phyloP scores from a whole-genome alignment of 1,140 invertebrate genomes.

The Tribolium madens region DNA sequence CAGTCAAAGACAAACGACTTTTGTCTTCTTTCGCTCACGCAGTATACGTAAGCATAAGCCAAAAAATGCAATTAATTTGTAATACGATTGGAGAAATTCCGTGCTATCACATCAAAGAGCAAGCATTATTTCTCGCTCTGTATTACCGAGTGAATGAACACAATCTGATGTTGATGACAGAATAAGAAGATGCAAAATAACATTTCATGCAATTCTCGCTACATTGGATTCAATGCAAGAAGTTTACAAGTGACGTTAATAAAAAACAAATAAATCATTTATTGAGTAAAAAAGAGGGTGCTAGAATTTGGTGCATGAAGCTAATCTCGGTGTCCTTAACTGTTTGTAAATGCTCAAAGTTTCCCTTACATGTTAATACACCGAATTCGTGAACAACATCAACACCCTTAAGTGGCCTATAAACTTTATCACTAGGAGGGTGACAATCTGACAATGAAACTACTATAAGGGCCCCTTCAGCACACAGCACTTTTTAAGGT shows the following conservation, averaged over 20 bases:
- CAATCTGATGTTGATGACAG: neutral
- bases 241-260: neutral
- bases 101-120: neutral
- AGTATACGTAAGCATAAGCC: neutral
- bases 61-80: neutral
- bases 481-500: too few species aligned
- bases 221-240: neutral
- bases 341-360: slow-evolving; percentile 28
- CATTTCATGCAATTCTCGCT: neutral
- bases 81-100: neutral
- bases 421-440: slow-evolving; percentile 55
- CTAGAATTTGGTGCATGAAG: neutral
- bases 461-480: too few species aligned
- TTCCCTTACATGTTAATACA: slow-evolving; percentile 49
- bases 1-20: too few species aligned
- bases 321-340: slow-evolving; percentile 10
- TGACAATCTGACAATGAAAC: slow-evolving; percentile 30
- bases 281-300: neutral
- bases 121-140: neutral
- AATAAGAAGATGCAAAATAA: neutral
- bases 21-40: neutral
- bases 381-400: slow-evolving; percentile 45
- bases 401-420: slow-evolving; percentile 54
- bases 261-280: slow-evolving; percentile 9
- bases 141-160: neutral